A percentile compares a stretch with the other conserved stretches of the same genome.
phyloP scores from a whole-genome alignment of 1,140 invertebrate genomes.

The Drosophila oshimai region DNA sequence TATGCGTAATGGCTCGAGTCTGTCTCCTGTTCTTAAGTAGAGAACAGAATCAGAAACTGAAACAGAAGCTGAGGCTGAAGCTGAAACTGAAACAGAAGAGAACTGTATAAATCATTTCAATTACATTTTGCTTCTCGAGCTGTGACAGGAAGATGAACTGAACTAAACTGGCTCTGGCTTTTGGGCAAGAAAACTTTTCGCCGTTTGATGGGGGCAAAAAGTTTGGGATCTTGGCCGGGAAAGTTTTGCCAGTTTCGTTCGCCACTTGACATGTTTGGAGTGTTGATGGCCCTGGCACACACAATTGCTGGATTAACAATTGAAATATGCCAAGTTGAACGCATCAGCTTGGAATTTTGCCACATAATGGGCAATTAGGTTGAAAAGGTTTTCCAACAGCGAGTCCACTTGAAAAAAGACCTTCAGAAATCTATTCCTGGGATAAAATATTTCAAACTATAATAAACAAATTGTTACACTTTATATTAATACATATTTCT shows the following conservation, averaged over 20 bases:
- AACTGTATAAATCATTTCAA: slow-evolving; percentile 80
- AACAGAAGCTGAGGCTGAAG: background rate
- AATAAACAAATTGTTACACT: background rate
- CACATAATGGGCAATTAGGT: slow-evolving; percentile 46
- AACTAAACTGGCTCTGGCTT: slow-evolving; percentile 19
- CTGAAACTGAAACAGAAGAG: slow-evolving; percentile 29
- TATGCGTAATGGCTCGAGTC: slow-evolving; percentile 30
- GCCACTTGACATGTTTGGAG: slow-evolving; percentile 54
- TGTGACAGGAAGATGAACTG: slow-evolving; percentile 75
- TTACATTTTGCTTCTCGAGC: slow-evolving; percentile 70
- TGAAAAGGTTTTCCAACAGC: slow-evolving; percentile 20
- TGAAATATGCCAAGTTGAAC: slow-evolving; percentile 47
- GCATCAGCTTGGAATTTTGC: slow-evolving; percentile 42
- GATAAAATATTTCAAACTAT: background rate
- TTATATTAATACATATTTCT: background rate
- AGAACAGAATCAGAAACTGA: background rate
- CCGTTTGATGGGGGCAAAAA: slow-evolving; percentile 27
- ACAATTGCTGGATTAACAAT: slow-evolving; percentile 43
- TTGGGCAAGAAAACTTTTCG: slow-evolving; percentile 21
- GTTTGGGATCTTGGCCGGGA: slow-evolving; percentile 56
- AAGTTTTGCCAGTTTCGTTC: slow-evolving; percentile 52
- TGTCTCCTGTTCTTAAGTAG: slow-evolving; percentile 4
- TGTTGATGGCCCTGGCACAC: slow-evolving; percentile 41
- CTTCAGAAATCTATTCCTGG: too few relatives aligned
- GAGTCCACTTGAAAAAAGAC: slow-evolving; percentile 1